Percentiles rank a stretch among this genome's conserved stretches.
Evolutionary conservation across 2,888 invertebrate genomes (phyloP).

Genomic region (Carpatolechia fugitivella): DNA sequence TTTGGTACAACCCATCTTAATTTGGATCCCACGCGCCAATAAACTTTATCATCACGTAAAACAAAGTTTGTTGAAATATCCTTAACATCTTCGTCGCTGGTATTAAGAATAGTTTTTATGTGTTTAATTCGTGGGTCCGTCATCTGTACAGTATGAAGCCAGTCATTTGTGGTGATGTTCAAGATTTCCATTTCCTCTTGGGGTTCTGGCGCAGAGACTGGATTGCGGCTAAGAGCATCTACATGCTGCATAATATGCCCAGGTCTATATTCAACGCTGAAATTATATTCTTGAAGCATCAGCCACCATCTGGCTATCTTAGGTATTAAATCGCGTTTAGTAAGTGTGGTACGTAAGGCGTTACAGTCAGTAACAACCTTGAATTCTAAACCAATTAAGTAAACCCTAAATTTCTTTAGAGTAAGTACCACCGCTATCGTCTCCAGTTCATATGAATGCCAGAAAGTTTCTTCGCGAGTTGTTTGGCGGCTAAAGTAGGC

Average conservation of each 20-base stretch:
- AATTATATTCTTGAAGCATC: no score
- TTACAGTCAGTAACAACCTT: slow-evolving; percentile 1
- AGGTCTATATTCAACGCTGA: no score
- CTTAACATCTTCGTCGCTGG: neutral
- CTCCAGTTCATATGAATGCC: slow-evolving; percentile 39
- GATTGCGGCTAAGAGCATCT: no score
- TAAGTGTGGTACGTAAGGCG: neutral
- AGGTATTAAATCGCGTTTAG: slow-evolving; percentile 4
- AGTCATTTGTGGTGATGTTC: neutral
- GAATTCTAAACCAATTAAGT: slow-evolving; percentile 22
- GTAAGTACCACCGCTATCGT: slow-evolving; percentile 40
- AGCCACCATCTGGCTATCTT: no score
- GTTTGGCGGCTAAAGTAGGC: slow-evolving; percentile 33
- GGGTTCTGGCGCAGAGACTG: neutral
- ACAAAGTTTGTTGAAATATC: neutral
- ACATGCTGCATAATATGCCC: no score
- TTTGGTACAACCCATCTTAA: neutral
- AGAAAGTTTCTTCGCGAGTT: slow-evolving; percentile 34
- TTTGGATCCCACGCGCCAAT: neutral
- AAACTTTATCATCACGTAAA: neutral
- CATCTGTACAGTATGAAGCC: neutral
- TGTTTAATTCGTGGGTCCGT: neutral
- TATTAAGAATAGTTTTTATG: neutral
- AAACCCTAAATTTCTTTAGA: slow-evolving; percentile 35
- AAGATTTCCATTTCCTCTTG: neutral